A percentile compares a stretch with the other conserved stretches of the same genome.
Conservation (phyloP, 2,113 vertebrate genomes). For the Parotia lawesii region DNA sequence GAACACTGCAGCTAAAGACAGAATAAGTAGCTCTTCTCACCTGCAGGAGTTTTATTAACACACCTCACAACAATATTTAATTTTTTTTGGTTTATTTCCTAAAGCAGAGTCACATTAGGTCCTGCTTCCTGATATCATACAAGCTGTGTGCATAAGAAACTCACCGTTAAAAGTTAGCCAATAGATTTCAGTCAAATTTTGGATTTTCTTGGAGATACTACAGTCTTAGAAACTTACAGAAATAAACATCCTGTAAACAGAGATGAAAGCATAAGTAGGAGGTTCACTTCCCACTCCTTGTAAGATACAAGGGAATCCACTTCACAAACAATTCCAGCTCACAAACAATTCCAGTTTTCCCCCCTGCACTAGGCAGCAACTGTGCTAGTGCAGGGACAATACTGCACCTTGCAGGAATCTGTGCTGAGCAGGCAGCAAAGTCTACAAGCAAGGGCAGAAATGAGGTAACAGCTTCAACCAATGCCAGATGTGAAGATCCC, state of each 20-base stretch:
- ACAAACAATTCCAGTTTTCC: neutral
- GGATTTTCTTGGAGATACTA: neutral
- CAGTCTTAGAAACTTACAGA: neutral
- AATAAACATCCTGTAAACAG: neutral
- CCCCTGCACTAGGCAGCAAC: neutral
- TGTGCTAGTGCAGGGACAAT: neutral
- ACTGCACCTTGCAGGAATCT: neutral
- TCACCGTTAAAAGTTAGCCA: neutral
- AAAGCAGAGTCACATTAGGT: neutral
- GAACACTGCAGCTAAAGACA: neutral
- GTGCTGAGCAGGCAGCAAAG: neutral
- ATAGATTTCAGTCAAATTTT: neutral
- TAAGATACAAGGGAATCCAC: neutral
- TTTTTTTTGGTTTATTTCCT: neutral
- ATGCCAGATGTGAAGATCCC: neutral
- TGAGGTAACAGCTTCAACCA: neutral
- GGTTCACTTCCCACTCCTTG: accelerated
- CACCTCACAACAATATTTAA: neutral
- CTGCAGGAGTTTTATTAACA: neutral
- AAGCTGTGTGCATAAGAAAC: neutral
- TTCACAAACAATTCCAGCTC: neutral
- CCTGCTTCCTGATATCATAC: neutral
- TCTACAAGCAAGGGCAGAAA: neutral
- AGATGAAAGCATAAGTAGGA: neutral
- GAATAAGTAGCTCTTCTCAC: neutral